Base-by-base conservation (phyloP, 2,113 vertebrate genomes). In the Lynx canadensis region DNA sequence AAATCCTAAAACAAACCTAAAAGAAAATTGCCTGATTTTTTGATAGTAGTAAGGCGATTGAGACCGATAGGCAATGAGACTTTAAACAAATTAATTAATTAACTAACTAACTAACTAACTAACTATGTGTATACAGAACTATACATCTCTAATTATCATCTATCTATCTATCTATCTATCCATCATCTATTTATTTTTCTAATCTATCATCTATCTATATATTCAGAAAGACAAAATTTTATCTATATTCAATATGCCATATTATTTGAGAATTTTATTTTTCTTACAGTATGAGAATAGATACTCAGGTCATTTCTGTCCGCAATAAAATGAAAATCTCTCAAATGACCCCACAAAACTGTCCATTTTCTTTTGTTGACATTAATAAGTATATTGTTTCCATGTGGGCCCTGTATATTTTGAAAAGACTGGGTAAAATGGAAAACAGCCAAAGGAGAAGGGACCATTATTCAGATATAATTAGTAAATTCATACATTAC, bases 1-100 rank as follows among this genome's bases (percentile, higher is more conserved):
- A 66, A 14, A 27, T 71, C 4, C 7, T 86, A 94, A 97, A 97
- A 68, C 48, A 96, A 88, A 95, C 52, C 11, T 89, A 33, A 85
- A 89, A 78, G 33, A 38, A 76, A 96, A 41, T 0, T 36, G 33
- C 3, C 13, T 69, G 33, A 57, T 13, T 38, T 87, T 73, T 74
- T 82, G 1, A 55, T 65, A 89, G 13, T 85, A 41, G 76, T 48
- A 68, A 76, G 29, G 60, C 3, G 29, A 68, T 45, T 50, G 3
- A 94, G 60, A 86, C 11, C 5, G 3, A 69, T 33, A 95, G 13
- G 12, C 10, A 48, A 31, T 63, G 38, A 85, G 38, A 96, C 2
- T 65, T 86, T 45, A 93, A 93, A 95, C 45, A 45, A 45, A 45
- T 45, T 45, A 36, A 36, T 36, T 36, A 41, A 41, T 6, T 41